phyloP scores from a whole-genome alignment of 92 coral and sea anemone species.

The Phymanthus crucifer region DNA sequence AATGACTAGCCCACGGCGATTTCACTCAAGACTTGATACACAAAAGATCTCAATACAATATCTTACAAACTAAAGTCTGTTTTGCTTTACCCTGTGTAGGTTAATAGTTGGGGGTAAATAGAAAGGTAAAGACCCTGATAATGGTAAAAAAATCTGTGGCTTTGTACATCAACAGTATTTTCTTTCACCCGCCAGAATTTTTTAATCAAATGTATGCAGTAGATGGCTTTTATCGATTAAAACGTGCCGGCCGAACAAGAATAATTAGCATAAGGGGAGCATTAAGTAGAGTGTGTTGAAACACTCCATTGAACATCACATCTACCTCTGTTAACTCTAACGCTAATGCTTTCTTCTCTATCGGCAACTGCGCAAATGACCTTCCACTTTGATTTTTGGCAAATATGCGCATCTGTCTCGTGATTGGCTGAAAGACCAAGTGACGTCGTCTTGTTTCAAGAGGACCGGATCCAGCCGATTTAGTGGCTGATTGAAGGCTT shows the following conservation, averaged over 20 bases:
- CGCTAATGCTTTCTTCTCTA: not conserved
- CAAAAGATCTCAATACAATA: not conserved
- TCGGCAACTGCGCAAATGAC: not conserved
- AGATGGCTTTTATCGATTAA: not conserved
- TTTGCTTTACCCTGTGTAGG: not conserved
- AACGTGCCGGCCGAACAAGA: not conserved
- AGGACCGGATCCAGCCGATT: not conserved
- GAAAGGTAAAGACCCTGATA: not conserved
- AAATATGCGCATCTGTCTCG: not conserved
- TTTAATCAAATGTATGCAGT: not conserved
- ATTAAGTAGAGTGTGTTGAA: not conserved
- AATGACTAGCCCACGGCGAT: not conserved
- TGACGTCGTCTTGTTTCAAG: not conserved
- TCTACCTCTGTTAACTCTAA: not conserved
- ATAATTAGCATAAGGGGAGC: not conserved
- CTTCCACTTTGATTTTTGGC: not conserved
- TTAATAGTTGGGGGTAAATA: not conserved
- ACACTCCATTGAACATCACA: not conserved
- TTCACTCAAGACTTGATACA: not conserved
- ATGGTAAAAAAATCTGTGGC: not conserved
- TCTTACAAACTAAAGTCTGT: not conserved
- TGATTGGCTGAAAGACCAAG: not conserved
- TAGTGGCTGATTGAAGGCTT: not conserved
- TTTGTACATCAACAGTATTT: not conserved
- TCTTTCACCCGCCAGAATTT: not conserved